These are phyloP conservation scores for Melanotaenia boesemani DNA, from an alignment of 2,797 vertebrate genomes.

Conservation along the genomic window DNA sequence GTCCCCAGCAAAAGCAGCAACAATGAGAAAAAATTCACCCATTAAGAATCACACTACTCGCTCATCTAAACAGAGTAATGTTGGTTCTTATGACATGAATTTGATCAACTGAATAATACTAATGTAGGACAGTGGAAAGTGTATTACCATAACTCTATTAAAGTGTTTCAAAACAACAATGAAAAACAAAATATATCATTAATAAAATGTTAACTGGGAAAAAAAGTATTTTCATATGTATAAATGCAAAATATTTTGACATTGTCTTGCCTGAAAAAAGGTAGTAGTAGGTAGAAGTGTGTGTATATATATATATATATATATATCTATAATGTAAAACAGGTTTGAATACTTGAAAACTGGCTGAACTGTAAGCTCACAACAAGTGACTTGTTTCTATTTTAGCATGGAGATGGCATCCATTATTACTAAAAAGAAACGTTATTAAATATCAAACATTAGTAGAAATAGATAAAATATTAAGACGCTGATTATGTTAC, in stretches of 20 bases:
- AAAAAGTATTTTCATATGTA: neutral
- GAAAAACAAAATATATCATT: too few relatives aligned
- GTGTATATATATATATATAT: too few relatives aligned
- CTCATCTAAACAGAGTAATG: neutral
- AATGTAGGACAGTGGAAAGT: neutral
- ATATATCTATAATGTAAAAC: too few relatives aligned
- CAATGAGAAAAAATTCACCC: neutral
- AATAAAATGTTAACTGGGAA: neutral
- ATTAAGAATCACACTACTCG: neutral
- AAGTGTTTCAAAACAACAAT: neutral
- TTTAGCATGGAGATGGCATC: neutral
- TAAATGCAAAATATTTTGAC: too few relatives aligned
- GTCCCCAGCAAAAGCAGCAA: neutral
- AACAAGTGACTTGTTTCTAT: neutral
- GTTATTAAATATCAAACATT: neutral
- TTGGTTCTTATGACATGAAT: neutral
- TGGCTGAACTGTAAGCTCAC: neutral
- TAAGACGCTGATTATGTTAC: neutral
- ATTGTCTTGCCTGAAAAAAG: too few relatives aligned
- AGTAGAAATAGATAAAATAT: neutral
- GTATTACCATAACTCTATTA: neutral
- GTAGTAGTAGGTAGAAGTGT: too few relatives aligned
- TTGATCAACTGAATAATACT: neutral
- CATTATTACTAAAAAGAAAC: neutral
- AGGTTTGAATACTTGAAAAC: neutral